Base-by-base conservation (phyloP, 2,888 invertebrate species). In the Spilosoma lubricipeda region DNA sequence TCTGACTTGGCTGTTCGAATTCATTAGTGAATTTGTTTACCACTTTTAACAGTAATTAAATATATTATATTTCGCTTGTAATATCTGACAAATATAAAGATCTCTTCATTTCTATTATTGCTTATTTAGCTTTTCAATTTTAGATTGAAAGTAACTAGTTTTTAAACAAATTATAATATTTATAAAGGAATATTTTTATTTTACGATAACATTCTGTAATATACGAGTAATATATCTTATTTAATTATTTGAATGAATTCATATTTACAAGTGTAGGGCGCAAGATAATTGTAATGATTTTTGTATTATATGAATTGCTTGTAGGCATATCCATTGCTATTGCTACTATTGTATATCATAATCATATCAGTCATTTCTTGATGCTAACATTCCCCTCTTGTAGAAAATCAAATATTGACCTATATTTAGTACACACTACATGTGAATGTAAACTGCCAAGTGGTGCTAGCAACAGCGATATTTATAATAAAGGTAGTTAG, bases 221-320 rank as follows among this genome's bases (percentile, higher is more conserved):
- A 91, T 92, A 93, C 87, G 90, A 93, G 90, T 93, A 92, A 91
- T 92, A 92, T 91, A 91, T 90, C 84, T 90, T 92, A 92, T 93
- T 93, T 91, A 92, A 91, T 92, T 91, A 91, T 89, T 91, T 91
- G 86, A 92, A 92, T 93, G 88, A 91, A 91, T 90, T 92, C 87
- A 88, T 91, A 90, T 91, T 92, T 91, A 91, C 90, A 85, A 90
- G 83, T 86, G 82, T 88, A 89, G 86, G 87, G 85, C 86, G 86
- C 86, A 89, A 87, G 86, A 85, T 89, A 89, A 86, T 82, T 85
- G 78, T 84, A 85, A 85, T 84, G 72, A 81, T 86, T 90, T 90
- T 90, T 89, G 87, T 91, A 90, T 88, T 85, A 87, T 89, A 91
- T 87, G 81, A 89, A 89, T 88, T 90, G 91, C 90, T 89, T 89